Percentiles rank a stretch among this genome's conserved stretches.
These are phyloP conservation scores for Drosophila bipectinata DNA, from an alignment of 1,140 invertebrate genomes.

Conservation along the genomic window DNA sequence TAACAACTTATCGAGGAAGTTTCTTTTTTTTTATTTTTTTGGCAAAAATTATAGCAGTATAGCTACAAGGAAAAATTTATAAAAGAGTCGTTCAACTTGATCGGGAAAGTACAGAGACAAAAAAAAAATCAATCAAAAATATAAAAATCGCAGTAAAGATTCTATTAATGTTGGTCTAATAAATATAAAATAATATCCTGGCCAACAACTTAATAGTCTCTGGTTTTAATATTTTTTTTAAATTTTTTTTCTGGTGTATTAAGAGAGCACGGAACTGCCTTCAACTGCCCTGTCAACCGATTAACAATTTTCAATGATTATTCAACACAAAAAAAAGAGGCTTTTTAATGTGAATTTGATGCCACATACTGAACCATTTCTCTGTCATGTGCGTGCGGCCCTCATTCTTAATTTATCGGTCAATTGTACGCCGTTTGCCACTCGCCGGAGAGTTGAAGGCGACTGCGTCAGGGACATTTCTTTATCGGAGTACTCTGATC, in stretches of 20 bases:
- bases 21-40: slow-evolving; percentile 39
- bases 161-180: too few relatives aligned
- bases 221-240: too few relatives aligned
- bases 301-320: slow-evolving; percentile 58
- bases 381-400: slow-evolving; percentile 36
- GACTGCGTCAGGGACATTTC: slow-evolving; percentile 51
- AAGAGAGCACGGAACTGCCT: slow-evolving; percentile 50
- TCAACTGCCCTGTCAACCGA: slow-evolving; percentile 47
- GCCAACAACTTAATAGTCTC: too few relatives aligned
- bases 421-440: slow-evolving; percentile 35
- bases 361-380: slow-evolving; percentile 33
- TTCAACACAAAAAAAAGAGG: slow-evolving; percentile 17
- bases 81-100: slow-evolving; percentile 75
- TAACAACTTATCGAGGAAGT: slow-evolving; percentile 79
- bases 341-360: slow-evolving; percentile 27
- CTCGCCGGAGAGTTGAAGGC: slow-evolving; percentile 45
- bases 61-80: slow-evolving; percentile 68
- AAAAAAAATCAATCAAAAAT: not conserved
- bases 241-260: not conserved
- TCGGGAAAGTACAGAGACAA: slow-evolving; percentile 3
- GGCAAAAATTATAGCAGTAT: slow-evolving; percentile 34
- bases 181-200: too few relatives aligned
- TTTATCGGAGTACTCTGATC: slow-evolving; percentile 56
- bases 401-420: slow-evolving; percentile 63
- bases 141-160: too few relatives aligned